Percentiles rank a stretch among this genome's conserved stretches.
These are phyloP conservation scores for Saguinus midas DNA, from an alignment of 2,113 vertebrate species.

Conservation along the genomic window DNA sequence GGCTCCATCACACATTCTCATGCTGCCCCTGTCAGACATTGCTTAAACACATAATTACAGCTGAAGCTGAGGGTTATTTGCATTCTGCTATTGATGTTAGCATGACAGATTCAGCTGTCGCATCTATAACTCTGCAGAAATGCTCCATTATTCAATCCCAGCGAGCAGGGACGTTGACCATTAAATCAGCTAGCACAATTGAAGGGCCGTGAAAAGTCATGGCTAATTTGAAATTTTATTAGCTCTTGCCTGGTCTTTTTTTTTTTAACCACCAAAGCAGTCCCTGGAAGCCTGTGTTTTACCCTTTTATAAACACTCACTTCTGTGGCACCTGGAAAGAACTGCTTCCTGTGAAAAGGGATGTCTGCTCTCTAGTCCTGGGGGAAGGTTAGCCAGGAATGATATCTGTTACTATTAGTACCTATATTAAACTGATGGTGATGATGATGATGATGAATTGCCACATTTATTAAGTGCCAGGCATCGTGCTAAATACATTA, in stretches of 20 bases:
- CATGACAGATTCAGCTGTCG: constrained; percentile 87
- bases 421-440: background rate
- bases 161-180: constrained; percentile 83
- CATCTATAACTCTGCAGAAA: constrained; percentile 91
- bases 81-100: constrained; percentile 88
- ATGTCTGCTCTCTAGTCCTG: background rate
- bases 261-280: constrained; percentile 50
- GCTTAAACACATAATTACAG: constrained; percentile 83
- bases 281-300: constrained; percentile 70
- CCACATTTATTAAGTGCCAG: background rate
- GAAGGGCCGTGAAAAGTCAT: constrained; percentile 83
- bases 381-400: background rate
- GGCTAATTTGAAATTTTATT: constrained; percentile 87
- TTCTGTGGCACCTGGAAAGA: constrained; percentile 49
- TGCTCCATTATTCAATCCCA: constrained; percentile 90
- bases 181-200: constrained; percentile 83
- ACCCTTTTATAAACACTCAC: constrained; percentile 53
- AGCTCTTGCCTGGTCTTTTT: constrained; percentile 80
- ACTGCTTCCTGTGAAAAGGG: background rate
- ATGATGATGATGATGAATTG: background rate
- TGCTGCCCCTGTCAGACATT: constrained; percentile 80
- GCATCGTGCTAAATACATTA: background rate
- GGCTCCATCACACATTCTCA: background rate
- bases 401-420: background rate
- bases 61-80: constrained; percentile 82